Evolutionary conservation across 2,113 vertebrate species (phyloP).

Genomic region (Benitochromis conjunctus): DNA sequence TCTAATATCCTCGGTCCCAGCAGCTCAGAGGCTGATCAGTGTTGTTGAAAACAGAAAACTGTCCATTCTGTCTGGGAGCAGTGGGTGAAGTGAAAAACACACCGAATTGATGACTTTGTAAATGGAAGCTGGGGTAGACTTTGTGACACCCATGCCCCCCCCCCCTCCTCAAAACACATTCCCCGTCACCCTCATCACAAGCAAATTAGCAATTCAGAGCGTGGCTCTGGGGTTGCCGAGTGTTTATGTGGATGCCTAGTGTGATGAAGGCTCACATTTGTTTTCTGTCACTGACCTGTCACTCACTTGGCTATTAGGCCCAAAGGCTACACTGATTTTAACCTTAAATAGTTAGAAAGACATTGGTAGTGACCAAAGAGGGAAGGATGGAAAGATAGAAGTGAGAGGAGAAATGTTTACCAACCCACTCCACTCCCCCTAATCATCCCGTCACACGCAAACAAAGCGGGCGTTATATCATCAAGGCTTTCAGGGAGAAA

Average conservation of each 20-base stretch:
- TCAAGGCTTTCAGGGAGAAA: constrained; percentile 34
- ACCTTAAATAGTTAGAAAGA: constrained; percentile 41
- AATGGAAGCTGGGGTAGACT: constrained; percentile 29
- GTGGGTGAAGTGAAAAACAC: constrained; percentile 45
- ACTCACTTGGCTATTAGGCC: constrained; percentile 53
- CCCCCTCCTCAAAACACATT: constrained; percentile 13
- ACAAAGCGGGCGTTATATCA: constrained; percentile 34
- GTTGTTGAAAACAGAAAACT: constrained; percentile 62
- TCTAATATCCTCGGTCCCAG: constrained; percentile 49
- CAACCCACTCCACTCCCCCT: not conserved
- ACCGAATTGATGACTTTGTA: constrained; percentile 63
- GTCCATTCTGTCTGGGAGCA: constrained; percentile 35
- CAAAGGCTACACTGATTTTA: constrained; percentile 33
- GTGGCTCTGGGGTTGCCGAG: constrained; percentile 41
- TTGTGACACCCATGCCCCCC: constrained; percentile 19
- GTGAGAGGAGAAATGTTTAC: constrained; percentile 11
- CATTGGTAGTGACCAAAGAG: constrained; percentile 13
- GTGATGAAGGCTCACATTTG: constrained; percentile 75
- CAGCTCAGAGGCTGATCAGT: constrained; percentile 67
- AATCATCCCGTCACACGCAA: constrained; percentile 10
- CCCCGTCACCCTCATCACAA: constrained; percentile 34
- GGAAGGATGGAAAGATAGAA: not conserved
- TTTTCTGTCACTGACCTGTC: constrained; percentile 71
- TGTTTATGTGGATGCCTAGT: constrained; percentile 68
- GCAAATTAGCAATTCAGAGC: constrained; percentile 72